Conservation (phyloP, 2,797 vertebrate genomes). For the Hydrophis major region DNA sequence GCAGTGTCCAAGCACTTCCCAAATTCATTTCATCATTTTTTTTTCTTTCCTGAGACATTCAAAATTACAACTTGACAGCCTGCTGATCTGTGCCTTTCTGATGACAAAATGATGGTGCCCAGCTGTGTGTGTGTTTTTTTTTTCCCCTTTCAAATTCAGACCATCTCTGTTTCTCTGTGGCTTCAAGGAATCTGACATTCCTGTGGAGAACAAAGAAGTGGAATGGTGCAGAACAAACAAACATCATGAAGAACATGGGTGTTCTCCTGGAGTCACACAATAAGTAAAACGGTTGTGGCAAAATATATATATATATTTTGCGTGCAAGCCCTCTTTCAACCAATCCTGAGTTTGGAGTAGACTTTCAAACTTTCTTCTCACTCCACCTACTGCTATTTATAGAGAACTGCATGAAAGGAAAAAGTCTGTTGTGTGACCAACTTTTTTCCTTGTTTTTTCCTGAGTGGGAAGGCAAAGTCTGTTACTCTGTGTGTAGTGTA, state of each 20-base stretch:
- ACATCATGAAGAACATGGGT: neutral
- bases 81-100: neutral
- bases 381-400: constrained; percentile 35
- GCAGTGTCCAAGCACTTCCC: too few species aligned
- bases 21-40: neutral
- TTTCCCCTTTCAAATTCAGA: neutral
- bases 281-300: neutral
- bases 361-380: constrained; percentile 26
- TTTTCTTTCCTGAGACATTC: neutral
- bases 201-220: neutral
- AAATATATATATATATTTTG: neutral
- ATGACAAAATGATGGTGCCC: neutral
- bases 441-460: neutral
- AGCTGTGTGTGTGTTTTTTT: neutral
- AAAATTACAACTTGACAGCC: neutral
- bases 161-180: neutral
- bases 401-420: neutral
- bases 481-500: neutral
- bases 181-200: neutral
- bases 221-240: neutral
- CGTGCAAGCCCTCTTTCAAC: neutral
- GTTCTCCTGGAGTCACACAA: neutral
- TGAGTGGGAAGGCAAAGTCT: neutral
- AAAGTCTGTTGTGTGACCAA: neutral
- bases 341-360: neutral